phyloP scores from a whole-genome alignment of 2,113 vertebrate genomes.

The Dromas ardeola region DNA sequence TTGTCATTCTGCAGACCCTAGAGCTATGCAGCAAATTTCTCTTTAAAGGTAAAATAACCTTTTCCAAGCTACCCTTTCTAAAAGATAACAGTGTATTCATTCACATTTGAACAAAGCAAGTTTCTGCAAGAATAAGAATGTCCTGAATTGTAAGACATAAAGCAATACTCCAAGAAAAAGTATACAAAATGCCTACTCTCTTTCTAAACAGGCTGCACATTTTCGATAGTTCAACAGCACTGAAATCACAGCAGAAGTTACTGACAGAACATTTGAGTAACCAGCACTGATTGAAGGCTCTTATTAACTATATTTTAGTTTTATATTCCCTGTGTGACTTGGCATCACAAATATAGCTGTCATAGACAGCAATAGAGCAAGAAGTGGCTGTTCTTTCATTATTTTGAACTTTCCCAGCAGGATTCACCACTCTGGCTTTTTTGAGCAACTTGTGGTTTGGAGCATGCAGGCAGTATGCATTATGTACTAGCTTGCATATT shows the following conservation, averaged over 20 bases:
- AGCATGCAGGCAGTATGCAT: constrained; percentile 48
- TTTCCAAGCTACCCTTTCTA: not conserved
- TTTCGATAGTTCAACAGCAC: not conserved
- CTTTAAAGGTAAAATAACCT: not conserved
- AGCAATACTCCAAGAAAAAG: not conserved
- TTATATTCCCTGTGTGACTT: not conserved
- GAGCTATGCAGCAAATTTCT: not conserved
- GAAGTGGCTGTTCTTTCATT: constrained; percentile 56
- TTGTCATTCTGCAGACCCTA: not conserved
- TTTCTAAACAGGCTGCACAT: not conserved
- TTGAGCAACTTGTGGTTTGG: constrained; percentile 71
- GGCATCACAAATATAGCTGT: constrained; percentile 42
- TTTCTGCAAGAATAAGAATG: not conserved
- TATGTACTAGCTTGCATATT: constrained; percentile 59
- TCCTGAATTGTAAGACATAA: not conserved
- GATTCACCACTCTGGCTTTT: constrained; percentile 52
- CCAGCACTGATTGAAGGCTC: constrained; percentile 1
- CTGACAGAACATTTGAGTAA: not conserved
- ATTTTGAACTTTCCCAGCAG: constrained; percentile 67
- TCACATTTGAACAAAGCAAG: not conserved
- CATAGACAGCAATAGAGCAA: constrained; percentile 10
- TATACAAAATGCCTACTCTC: not conserved
- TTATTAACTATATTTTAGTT: constrained; percentile 34
- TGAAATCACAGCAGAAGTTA: not conserved
- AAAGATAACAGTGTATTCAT: not conserved